Conservation (phyloP, 2,888 invertebrate genomes). For the Ectobius pallidus region DNA sequence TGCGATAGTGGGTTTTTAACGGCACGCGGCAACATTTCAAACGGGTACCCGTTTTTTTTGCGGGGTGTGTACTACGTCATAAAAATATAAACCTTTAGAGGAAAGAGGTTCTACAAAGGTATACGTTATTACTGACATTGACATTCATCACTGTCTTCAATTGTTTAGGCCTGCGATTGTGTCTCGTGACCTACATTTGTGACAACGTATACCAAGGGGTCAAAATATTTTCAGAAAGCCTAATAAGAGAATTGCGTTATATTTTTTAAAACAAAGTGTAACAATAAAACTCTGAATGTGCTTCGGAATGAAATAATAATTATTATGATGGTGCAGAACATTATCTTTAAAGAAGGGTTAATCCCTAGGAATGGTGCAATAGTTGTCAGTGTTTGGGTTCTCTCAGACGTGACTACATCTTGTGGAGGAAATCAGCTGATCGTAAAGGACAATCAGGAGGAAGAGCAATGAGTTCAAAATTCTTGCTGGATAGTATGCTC, state of each 20-base stretch:
- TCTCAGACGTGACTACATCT: not conserved
- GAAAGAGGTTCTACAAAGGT: slow-evolving; percentile 1
- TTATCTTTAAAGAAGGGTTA: slow-evolving; percentile 6
- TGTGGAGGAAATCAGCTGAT: slow-evolving; percentile 26
- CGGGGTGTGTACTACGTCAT: slow-evolving; percentile 22
- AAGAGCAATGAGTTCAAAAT: slow-evolving; percentile 91
- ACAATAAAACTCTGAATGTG: not conserved
- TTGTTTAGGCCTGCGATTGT: not conserved
- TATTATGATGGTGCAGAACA: not conserved
- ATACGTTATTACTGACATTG: slow-evolving; percentile 11
- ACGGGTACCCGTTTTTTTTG: slow-evolving; percentile 14
- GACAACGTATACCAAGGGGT: too few relatives aligned
- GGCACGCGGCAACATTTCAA: slow-evolving; percentile 20
- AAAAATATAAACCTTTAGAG: slow-evolving; percentile 21
- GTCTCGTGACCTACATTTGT: not conserved
- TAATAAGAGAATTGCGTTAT: too few relatives aligned
- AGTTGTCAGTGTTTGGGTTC: not conserved
- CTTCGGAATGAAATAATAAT: not conserved
- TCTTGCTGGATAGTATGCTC: slow-evolving; percentile 97
- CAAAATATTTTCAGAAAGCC: too few relatives aligned
- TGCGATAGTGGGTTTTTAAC: slow-evolving; percentile 31
- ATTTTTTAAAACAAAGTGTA: too few relatives aligned
- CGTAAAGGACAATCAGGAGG: not conserved
- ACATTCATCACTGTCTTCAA: not conserved
- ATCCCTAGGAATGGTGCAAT: not conserved